Evolutionary conservation across 2,888 invertebrate species (phyloP).

Genomic region (Pseudoips prasinana): DNA sequence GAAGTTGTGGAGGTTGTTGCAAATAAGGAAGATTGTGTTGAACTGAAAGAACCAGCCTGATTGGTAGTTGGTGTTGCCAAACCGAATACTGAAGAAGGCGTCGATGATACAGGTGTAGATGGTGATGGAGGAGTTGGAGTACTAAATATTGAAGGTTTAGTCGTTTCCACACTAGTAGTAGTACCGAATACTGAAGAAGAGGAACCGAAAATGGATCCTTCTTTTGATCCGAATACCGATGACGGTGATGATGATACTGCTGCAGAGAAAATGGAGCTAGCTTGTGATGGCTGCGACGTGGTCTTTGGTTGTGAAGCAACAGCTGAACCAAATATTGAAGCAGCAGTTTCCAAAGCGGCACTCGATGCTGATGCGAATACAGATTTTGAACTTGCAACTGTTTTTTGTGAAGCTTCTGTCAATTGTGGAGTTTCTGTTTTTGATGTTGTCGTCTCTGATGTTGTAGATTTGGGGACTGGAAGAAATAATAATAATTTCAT

Average conservation of each 20-base stretch:
- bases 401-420: no score
- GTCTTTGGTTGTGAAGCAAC: conserved; percentile 35
- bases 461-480: conserved; percentile 40
- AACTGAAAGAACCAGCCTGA: not conserved
- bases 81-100: conserved; percentile 18
- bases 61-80: conserved; percentile 26
- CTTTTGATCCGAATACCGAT: conserved; percentile 24
- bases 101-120: conserved; percentile 27
- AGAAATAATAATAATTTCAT: conserved; percentile 6
- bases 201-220: conserved; percentile 29
- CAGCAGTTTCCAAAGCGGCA: conserved; percentile 18
- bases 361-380: conserved; percentile 16
- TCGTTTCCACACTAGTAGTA: conserved; percentile 18
- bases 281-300: conserved; percentile 23
- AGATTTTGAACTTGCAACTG: conserved; percentile 13
- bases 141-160: conserved; percentile 37
- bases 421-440: conserved; percentile 16
- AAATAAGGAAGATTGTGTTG: conserved; percentile 40
- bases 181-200: conserved; percentile 30
- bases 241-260: conserved; percentile 27
- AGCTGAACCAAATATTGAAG: conserved; percentile 52
- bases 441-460: conserved; percentile 17
- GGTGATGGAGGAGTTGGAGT: conserved; percentile 35
- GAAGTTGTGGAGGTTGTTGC: conserved; percentile 28
- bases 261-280: conserved; percentile 33